Base-by-base conservation (phyloP, 2,888 invertebrate genomes). In the Papilio gigon region DNA sequence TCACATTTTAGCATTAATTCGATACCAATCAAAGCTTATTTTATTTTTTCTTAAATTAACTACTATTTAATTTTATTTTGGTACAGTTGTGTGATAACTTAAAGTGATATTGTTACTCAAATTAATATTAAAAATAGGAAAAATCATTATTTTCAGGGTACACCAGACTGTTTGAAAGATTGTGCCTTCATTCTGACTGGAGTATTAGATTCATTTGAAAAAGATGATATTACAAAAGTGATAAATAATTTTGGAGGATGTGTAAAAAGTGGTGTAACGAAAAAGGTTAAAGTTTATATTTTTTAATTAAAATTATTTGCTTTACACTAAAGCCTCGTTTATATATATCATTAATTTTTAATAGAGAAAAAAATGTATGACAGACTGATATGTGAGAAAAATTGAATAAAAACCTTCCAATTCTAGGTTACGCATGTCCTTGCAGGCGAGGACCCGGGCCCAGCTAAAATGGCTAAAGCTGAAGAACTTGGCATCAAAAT, bases 361-460 rank as follows among this genome's bases (percentile, higher is more conserved):
- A n/a, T n/a, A n/a, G n/a, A n/a, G n/a, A n/a, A n/a, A n/a, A n/a
- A n/a, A n/a, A n/a, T n/a, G n/a, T n/a, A n/a, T n/a, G n/a, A n/a
- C n/a, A n/a, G n/a, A n/a, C n/a, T n/a, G n/a, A n/a, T n/a, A n/a
- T n/a, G n/a, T n/a, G n/a, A n/a, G n/a, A n/a, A n/a, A n/a, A n/a
- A n/a, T n/a, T n/a, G n/a, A n/a, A n/a, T n/a, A n/a, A 22, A 27
- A 11, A 58, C 0, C 25, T 67, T 17, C 20, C 20, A 53, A 56
- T 74, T 74, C n/a, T 65, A 92, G 92, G 93, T 97, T 8, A 95
- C 94, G 75, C 98, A 97, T 84, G 83, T 98, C 1, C 91, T 98
- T 25, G 94, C 95, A 2, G 98, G 98, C 0, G 95, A 97, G 63
- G 97, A 98, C 64, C 93, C 97, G 1, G 98, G 98, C 0, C 96